phyloP scores from a whole-genome alignment of 2,888 invertebrate genomes.

The Xiphydria camelus region DNA sequence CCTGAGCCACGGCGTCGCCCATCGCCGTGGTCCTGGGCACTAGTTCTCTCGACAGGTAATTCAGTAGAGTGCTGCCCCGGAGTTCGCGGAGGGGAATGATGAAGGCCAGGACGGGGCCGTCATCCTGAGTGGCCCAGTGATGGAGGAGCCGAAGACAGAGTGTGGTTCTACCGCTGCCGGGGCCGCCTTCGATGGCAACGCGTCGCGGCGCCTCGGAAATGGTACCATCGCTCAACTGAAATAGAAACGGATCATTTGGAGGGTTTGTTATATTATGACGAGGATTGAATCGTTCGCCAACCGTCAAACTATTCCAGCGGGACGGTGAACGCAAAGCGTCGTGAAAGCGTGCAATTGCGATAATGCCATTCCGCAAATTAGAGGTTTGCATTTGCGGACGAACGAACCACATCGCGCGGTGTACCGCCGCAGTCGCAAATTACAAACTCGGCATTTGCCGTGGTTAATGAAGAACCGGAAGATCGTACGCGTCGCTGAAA shows the following conservation, averaged over 20 bases:
- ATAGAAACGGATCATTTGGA: constrained; percentile 4
- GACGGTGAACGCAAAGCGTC: too few species aligned
- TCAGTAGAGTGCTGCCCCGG: constrained; percentile 52
- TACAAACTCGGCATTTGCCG: too few species aligned
- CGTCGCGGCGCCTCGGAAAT: constrained; percentile 60
- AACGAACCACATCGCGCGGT: too few species aligned
- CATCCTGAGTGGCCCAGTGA: constrained; percentile 62
- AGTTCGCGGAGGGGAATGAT: constrained; percentile 62
- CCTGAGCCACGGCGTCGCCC: constrained; percentile 52
- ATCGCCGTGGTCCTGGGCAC: constrained; percentile 52
- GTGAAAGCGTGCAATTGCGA: too few species aligned
- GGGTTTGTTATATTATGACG: too few species aligned
- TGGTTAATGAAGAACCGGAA: too few species aligned
- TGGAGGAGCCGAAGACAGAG: constrained; percentile 61
- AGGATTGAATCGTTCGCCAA: too few species aligned
- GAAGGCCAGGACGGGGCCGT: constrained; percentile 59
- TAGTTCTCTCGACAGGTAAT: constrained; percentile 48
- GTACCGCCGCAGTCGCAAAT: too few species aligned
- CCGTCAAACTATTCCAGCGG: too few species aligned
- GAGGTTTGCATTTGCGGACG: too few species aligned
- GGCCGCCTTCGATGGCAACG: constrained; percentile 61
- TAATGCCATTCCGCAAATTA: too few species aligned
- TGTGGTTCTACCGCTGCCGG: constrained; percentile 61
- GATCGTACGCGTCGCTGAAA: too few species aligned
- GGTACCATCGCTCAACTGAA: constrained; percentile 59